These are phyloP conservation scores for Horisme vitalbata DNA, from an alignment of 2,888 invertebrate genomes.

Conservation along the genomic window DNA sequence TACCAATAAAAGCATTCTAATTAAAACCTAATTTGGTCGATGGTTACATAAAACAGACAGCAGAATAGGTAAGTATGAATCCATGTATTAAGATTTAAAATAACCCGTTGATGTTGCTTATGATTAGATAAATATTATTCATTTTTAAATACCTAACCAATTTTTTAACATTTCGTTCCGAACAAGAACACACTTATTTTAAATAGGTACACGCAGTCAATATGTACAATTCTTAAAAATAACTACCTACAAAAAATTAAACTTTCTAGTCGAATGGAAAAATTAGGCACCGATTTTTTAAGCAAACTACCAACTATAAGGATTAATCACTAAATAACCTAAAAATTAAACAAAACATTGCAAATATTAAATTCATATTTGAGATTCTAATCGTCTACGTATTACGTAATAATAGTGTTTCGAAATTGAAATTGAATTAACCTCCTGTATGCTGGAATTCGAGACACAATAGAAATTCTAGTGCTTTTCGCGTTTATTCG, in stretches of 20 bases:
- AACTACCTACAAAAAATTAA: constrained; percentile 34
- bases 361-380: constrained; percentile 36
- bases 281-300: constrained; percentile 68
- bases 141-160: constrained; percentile 12
- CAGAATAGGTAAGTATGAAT: constrained; percentile 18
- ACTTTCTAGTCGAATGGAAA: constrained; percentile 41
- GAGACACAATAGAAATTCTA: too few species aligned
- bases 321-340: constrained; percentile 34
- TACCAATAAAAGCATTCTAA: constrained; percentile 31
- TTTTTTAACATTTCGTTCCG: constrained; percentile 12
- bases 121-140: constrained; percentile 2
- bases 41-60: constrained; percentile 19
- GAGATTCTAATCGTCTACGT: constrained; percentile 33
- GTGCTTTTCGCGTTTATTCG: too few species aligned
- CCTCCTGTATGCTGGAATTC: too few species aligned
- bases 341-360: constrained; percentile 34
- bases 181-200: constrained; percentile 24
- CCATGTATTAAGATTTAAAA: neutral
- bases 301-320: constrained; percentile 62
- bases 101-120: neutral
- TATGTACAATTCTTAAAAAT: constrained; percentile 46
- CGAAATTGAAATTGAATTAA: too few species aligned
- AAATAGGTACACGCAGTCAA: constrained; percentile 37
- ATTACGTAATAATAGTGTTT: too few species aligned
- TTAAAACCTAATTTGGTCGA: constrained; percentile 31